Evolutionary conservation across 2,797 vertebrate genomes (phyloP).

Genomic region (Helostoma temminkii): DNA sequence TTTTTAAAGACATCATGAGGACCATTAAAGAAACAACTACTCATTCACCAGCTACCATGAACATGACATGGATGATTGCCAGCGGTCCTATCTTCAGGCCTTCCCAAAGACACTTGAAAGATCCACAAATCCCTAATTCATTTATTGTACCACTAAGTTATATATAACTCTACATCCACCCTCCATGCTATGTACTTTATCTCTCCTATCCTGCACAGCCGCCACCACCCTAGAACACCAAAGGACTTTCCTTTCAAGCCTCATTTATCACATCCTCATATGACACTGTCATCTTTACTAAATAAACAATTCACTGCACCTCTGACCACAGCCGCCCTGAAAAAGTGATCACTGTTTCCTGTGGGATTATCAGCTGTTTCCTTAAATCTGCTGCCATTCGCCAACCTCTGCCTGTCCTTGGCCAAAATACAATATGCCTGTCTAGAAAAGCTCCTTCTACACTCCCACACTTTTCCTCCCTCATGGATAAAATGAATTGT

Average conservation of each 20-base stretch:
- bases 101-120: slow-evolving; percentile 9
- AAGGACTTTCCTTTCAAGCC: slow-evolving; percentile 65
- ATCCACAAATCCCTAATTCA: slow-evolving; percentile 41
- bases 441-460: slow-evolving; percentile 45
- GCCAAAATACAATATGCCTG: slow-evolving; percentile 33
- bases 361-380: slow-evolving; percentile 76
- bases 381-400: slow-evolving; percentile 58
- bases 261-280: slow-evolving; percentile 67
- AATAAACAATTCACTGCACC: slow-evolving; percentile 54
- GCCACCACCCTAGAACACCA: slow-evolving; percentile 29
- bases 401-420: slow-evolving; percentile 53
- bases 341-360: slow-evolving; percentile 67
- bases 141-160: slow-evolving; percentile 35
- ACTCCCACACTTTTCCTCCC: slow-evolving; percentile 57
- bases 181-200: slow-evolving; percentile 20
- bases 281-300: slow-evolving; percentile 54
- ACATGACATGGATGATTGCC: slow-evolving; percentile 3
- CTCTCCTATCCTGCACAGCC: slow-evolving; percentile 40
- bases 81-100: not conserved
- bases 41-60: slow-evolving; percentile 2
- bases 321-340: slow-evolving; percentile 60
- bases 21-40: not conserved
- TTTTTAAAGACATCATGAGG: too few relatives aligned
- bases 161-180: slow-evolving; percentile 29
- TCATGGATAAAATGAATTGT: slow-evolving; percentile 41